Conservation (phyloP, 2,888 invertebrate genomes). For the Drosophila melanosoma region DNA sequence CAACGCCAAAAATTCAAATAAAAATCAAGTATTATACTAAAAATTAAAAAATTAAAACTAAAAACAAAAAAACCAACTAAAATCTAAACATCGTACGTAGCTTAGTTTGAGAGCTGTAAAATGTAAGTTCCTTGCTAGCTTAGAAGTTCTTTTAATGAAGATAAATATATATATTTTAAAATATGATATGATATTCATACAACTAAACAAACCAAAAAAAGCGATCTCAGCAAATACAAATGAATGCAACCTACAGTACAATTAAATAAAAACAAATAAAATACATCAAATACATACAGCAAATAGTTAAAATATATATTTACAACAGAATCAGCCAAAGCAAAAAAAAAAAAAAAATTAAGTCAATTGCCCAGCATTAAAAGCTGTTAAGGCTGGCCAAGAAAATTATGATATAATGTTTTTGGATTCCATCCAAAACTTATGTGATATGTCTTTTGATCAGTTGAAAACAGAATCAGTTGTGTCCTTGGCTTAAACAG, state of each 20-base stretch:
- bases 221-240: conserved; percentile 74
- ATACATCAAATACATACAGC: conserved; percentile 56
- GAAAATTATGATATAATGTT: conserved; percentile 28
- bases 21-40: conserved; percentile 23
- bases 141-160: conserved; percentile 35
- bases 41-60: not conserved
- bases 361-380: conserved; percentile 29
- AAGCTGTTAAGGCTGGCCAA: conserved; percentile 23
- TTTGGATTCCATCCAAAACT: conserved; percentile 32
- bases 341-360: conserved; percentile 14
- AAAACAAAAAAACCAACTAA: not conserved
- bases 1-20: conserved; percentile 52
- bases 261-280: conserved; percentile 28
- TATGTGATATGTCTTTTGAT: conserved; percentile 49
- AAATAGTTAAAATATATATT: conserved; percentile 73
- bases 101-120: conserved; percentile 66
- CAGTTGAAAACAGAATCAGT: conserved; percentile 38
- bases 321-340: conserved; percentile 40
- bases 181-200: conserved; percentile 46
- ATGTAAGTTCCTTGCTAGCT: conserved; percentile 65
- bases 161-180: conserved; percentile 24
- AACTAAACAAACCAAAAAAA: conserved; percentile 37
- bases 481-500: conserved; percentile 38
- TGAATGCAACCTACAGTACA: conserved; percentile 69
- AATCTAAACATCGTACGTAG: conserved; percentile 39